A percentile compares a stretch with the other conserved stretches of the same genome.
These are phyloP conservation scores for Bubo blakistoni DNA, from an alignment of 2,113 vertebrate genomes.

Conservation along the genomic window DNA sequence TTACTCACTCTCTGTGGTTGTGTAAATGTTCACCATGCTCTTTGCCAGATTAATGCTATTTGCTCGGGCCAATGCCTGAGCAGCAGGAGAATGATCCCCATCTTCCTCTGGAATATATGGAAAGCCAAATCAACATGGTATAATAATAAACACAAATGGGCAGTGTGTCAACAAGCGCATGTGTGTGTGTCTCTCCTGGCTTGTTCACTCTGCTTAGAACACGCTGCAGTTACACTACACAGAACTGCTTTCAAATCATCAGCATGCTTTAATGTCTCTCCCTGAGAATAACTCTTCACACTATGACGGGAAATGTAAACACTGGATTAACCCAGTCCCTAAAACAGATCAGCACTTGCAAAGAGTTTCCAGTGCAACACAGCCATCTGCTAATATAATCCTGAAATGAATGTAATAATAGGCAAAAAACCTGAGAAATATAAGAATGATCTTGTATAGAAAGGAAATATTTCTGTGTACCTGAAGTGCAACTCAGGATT, in stretches of 20 bases:
- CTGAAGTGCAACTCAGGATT: background rate
- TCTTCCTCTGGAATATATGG: constrained; percentile 59
- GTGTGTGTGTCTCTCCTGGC: background rate
- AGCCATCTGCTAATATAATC: background rate
- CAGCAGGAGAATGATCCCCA: background rate
- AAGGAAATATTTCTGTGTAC: background rate
- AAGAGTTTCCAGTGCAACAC: background rate
- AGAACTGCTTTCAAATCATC: background rate
- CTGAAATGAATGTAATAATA: background rate
- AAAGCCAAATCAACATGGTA: constrained; percentile 1
- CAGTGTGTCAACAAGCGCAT: background rate
- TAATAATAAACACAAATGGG: background rate
- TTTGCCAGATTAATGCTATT: constrained; percentile 58
- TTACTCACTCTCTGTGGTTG: constrained; percentile 70
- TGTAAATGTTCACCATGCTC: constrained; percentile 75
- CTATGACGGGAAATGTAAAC: background rate
- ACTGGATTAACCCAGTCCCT: background rate
- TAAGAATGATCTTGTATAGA: background rate
- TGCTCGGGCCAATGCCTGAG: constrained; percentile 34
- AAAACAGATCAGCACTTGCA: background rate
- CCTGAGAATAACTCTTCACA: background rate
- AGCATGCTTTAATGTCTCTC: background rate
- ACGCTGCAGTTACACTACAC: background rate
- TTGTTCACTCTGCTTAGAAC: background rate
- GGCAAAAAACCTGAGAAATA: background rate